These are phyloP conservation scores for Heliothis peltigera DNA, from an alignment of 2,888 invertebrate species.

Conservation along the genomic window DNA sequence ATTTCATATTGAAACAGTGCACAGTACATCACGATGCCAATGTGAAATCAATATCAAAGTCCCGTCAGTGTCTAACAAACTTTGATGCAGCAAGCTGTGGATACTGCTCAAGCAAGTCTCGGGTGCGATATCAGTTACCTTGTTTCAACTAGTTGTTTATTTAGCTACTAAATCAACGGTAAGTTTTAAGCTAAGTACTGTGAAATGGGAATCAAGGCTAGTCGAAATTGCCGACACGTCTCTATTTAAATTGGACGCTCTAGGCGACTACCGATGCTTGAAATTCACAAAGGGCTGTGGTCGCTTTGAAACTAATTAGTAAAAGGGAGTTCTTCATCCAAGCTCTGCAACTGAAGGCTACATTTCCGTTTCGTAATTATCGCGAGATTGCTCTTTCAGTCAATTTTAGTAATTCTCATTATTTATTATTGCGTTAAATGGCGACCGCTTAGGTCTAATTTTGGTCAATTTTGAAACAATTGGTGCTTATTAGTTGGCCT, in stretches of 20 bases:
- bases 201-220: slow-evolving; percentile 77
- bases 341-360: slow-evolving; percentile 81
- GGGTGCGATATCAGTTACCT: slow-evolving; percentile 75
- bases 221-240: slow-evolving; percentile 80
- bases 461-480: slow-evolving; percentile 20
- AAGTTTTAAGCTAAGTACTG: slow-evolving; percentile 79
- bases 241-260: slow-evolving; percentile 83
- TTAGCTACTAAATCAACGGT: slow-evolving; percentile 80
- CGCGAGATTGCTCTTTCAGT: slow-evolving; percentile 61
- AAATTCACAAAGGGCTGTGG: slow-evolving; percentile 87
- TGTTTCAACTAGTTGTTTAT: slow-evolving; percentile 73
- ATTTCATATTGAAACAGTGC: slow-evolving; percentile 59
- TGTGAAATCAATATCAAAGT: slow-evolving; percentile 71
- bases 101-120: slow-evolving; percentile 84
- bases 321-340: slow-evolving; percentile 80
- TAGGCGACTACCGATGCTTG: slow-evolving; percentile 83
- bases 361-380: slow-evolving; percentile 77
- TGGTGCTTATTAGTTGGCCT: slow-evolving; percentile 19
- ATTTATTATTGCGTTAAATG: slow-evolving; percentile 44
- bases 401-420: slow-evolving; percentile 54
- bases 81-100: slow-evolving; percentile 90
- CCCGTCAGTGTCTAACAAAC: slow-evolving; percentile 67
- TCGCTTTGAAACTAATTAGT: slow-evolving; percentile 88
- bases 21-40: slow-evolving; percentile 18
- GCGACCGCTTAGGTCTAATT: slow-evolving; percentile 23